A percentile compares a stretch with the other conserved stretches of the same genome.
These are phyloP conservation scores for Pomatostomus ruficeps DNA, from an alignment of 2,113 vertebrate species.

Conservation along the genomic window DNA sequence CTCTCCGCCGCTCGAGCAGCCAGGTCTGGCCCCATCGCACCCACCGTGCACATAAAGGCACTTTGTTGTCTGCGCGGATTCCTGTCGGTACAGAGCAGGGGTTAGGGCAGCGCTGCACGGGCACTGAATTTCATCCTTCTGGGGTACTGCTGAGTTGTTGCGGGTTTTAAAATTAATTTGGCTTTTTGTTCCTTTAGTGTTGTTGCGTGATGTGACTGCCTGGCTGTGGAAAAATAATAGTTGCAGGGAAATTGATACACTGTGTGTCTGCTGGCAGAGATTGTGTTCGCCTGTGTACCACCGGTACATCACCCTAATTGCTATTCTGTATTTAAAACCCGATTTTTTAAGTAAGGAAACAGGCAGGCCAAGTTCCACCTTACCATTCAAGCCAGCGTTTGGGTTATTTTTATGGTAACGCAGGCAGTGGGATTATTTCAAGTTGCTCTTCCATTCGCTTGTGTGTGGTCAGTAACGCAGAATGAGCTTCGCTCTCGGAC, in stretches of 20 bases:
- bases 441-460: not conserved
- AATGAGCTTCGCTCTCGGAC: not conserved
- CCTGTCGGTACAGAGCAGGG: fast-evolving
- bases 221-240: not conserved
- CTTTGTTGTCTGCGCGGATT: not conserved
- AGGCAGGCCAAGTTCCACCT: not conserved
- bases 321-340: not conserved
- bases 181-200: not conserved
- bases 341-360: not conserved
- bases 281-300: fast-evolving
- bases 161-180: not conserved
- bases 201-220: not conserved
- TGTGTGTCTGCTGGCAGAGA: not conserved
- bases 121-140: not conserved
- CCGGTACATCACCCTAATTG: fast-evolving
- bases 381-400: fast-evolving
- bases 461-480: not conserved
- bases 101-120: not conserved
- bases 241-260: not conserved
- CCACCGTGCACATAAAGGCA: not conserved
- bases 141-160: not conserved
- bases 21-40: not conserved
- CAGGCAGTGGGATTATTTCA: not conserved
- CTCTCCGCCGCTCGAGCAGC: not conserved
- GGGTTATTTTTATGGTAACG: not conserved